A percentile compares a stretch with the other conserved stretches of the same genome.
These are phyloP conservation scores for Pampus argenteus DNA, from an alignment of 2,797 vertebrate genomes.

Conservation along the genomic window DNA sequence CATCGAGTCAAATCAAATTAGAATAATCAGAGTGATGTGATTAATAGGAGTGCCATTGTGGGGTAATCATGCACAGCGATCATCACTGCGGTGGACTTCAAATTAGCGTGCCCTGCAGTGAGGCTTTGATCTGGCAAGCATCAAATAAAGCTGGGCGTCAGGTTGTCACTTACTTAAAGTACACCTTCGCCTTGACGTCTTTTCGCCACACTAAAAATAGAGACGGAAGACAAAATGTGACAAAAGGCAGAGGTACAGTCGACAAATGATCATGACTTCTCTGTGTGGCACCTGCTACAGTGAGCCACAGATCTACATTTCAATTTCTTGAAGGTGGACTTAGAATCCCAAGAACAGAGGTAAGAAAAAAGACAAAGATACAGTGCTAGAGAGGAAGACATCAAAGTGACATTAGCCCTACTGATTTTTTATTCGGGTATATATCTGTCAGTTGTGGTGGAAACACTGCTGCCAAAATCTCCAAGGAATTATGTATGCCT, in stretches of 20 bases:
- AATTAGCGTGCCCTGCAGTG: conserved; percentile 82
- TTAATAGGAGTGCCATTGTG: conserved; percentile 87
- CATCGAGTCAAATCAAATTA: conserved; percentile 85
- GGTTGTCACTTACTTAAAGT: conserved; percentile 85
- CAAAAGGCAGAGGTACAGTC: conserved; percentile 74
- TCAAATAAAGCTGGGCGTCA: conserved; percentile 82
- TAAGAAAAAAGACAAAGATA: conserved; percentile 44
- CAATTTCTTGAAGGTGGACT: conserved; percentile 71
- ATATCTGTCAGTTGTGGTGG: conserved; percentile 59
- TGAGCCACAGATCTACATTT: conserved; percentile 65
- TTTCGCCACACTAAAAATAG: conserved; percentile 78
- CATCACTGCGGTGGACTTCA: conserved; percentile 85
- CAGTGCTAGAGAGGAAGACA: conserved; percentile 65
- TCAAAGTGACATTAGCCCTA: conserved; percentile 71
- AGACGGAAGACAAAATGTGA: conserved; percentile 76
- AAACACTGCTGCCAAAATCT: conserved; percentile 53
- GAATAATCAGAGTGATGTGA: conserved; percentile 87
- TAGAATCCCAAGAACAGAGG: conserved; percentile 38
- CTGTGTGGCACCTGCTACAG: conserved; percentile 70
- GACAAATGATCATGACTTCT: conserved; percentile 70
- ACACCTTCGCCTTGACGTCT: conserved; percentile 82
- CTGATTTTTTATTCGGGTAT: conserved; percentile 50
- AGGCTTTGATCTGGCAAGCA: conserved; percentile 85
- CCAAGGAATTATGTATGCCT: conserved; percentile 48
- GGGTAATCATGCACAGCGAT: conserved; percentile 84